phyloP scores from a whole-genome alignment of 23 tunicate genomes.

The Trididemnum nubilum region DNA sequence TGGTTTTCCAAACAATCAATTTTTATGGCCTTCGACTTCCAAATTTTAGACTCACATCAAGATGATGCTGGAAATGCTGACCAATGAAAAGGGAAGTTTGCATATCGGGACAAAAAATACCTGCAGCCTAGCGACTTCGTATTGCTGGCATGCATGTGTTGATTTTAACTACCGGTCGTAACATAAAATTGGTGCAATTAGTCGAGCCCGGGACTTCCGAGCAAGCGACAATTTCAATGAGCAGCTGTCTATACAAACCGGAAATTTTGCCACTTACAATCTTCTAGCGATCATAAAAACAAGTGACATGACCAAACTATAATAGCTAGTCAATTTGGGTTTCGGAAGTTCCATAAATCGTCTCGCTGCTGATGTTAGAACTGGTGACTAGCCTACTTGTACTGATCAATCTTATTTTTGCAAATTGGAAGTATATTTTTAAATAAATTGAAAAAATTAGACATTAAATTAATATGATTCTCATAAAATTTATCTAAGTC shows the following conservation, averaged over 20 bases:
- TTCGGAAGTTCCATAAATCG: background rate
- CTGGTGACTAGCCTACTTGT: too few relatives aligned
- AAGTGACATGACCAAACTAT: background rate
- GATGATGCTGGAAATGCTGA: too few relatives aligned
- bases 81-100: too few relatives aligned
- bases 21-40: background rate
- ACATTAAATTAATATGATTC: too few relatives aligned
- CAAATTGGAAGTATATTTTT: too few relatives aligned
- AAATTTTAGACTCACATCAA: background rate
- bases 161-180: constrained; percentile 15
- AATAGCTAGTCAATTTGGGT: background rate
- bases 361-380: too few relatives aligned
- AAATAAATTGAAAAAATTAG: too few relatives aligned
- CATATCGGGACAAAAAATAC: too few relatives aligned
- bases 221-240: background rate
- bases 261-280: constrained; percentile 10
- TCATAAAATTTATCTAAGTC: too few relatives aligned
- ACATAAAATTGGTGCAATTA: constrained; percentile 20
- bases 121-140: too few relatives aligned
- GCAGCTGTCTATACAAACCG: background rate
- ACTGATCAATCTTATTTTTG: too few relatives aligned
- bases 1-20: background rate
- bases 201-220: constrained; percentile 4
- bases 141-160: background rate
- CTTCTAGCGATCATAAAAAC: constrained; percentile 3